phyloP scores from a whole-genome alignment of 2,888 invertebrate genomes.

The Meiosimyza platycephala region DNA sequence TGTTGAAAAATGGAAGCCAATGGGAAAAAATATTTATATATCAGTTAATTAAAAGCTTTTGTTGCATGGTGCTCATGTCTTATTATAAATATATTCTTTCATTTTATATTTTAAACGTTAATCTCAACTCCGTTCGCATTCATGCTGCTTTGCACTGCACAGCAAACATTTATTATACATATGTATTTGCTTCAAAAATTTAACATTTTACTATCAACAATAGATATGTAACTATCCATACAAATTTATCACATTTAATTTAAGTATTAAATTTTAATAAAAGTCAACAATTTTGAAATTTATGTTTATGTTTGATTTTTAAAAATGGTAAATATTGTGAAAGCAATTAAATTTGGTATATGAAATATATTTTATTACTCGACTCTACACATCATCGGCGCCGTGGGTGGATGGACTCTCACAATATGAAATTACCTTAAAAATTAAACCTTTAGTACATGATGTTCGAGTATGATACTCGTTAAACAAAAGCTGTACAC shows the following conservation, averaged over 20 bases:
- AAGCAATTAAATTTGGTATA: too few species aligned
- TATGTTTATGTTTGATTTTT: too few species aligned
- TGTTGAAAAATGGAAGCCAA: conserved; percentile 50
- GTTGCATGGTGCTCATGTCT: conserved; percentile 14
- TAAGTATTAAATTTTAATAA: conserved; percentile 34
- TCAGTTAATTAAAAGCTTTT: conserved; percentile 5
- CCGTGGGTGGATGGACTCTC: too few species aligned
- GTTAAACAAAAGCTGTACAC: conserved; percentile 32
- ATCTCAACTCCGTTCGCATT: conserved; percentile 21
- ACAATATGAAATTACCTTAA: neutral
- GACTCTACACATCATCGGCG: too few species aligned
- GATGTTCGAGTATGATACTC: conserved; percentile 24
- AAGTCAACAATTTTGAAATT: conserved; percentile 17
- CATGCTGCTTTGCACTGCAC: conserved; percentile 19
- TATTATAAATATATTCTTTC: conserved; percentile 13
- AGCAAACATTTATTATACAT: conserved; percentile 13
- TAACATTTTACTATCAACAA: conserved; percentile 24
- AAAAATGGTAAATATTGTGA: too few species aligned
- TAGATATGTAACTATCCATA: conserved; percentile 31
- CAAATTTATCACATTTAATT: conserved; percentile 32
- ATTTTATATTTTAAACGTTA: conserved; percentile 8
- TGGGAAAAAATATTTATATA: conserved; percentile 27
- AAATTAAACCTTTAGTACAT: conserved; percentile 18
- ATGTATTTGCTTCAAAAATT: conserved; percentile 21
- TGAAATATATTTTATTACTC: too few species aligned